Evolutionary conservation across 2,888 invertebrate species (phyloP).

Genomic region (Timema podura): DNA sequence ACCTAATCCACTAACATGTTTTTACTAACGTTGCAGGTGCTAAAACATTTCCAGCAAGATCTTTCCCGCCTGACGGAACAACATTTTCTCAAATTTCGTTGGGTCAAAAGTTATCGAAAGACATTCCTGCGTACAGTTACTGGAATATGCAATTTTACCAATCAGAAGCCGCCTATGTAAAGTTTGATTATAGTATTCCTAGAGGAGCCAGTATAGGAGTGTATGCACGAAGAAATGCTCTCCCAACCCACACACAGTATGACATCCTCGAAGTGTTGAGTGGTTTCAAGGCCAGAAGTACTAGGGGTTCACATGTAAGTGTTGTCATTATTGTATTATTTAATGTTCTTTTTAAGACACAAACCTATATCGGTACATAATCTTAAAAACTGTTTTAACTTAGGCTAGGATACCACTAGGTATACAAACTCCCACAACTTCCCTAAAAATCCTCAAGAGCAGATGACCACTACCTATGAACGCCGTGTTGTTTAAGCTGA

Average conservation of each 20-base stretch:
- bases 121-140: constrained; percentile 90
- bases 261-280: constrained; percentile 92
- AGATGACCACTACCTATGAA: too few relatives aligned
- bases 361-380: too few relatives aligned
- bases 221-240: constrained; percentile 87
- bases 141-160: constrained; percentile 98
- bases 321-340: background rate
- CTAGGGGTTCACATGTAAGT: constrained; percentile 81
- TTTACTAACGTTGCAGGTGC: constrained; percentile 60
- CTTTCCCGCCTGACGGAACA: constrained; percentile 89
- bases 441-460: too few relatives aligned
- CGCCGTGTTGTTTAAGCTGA: too few relatives aligned
- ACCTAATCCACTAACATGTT: too few relatives aligned
- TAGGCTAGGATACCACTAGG: too few relatives aligned
- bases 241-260: constrained; percentile 95
- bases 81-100: constrained; percentile 86
- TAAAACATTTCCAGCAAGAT: constrained; percentile 82
- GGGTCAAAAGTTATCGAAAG: constrained; percentile 81
- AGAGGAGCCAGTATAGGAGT: constrained; percentile 91
- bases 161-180: constrained; percentile 87
- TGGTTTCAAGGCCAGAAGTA: constrained; percentile 81
- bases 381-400: too few relatives aligned
- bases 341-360: too few relatives aligned
- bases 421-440: too few relatives aligned
- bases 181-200: constrained; percentile 91